Base-by-base conservation (phyloP, 2,113 vertebrate genomes). In the Otolemur garnettii region DNA sequence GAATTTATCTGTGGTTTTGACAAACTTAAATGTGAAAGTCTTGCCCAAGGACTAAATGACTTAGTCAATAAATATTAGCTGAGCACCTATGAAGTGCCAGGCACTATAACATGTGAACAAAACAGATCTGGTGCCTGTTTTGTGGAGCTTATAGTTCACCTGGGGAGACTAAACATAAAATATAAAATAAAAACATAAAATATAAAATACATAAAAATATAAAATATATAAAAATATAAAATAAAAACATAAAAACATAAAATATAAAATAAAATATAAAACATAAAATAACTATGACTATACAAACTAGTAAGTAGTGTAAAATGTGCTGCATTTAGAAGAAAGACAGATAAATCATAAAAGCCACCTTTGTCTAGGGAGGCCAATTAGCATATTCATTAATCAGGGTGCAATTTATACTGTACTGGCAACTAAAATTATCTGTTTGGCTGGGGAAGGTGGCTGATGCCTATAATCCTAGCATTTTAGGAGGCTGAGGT, bases 31-130 rank as follows among this genome's bases (percentile, higher is more conserved):
- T 35, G n/a, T 57, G 77, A 72, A 78, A 68, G 15, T 90, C 59
- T 77, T 87, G 42, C 24, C 55, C 77, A 87, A 90, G 71, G 72
- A 80, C 55, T 62, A 79, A 38, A 75, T 42, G 78, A 79, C 90
- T 60, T 26, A 94, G 28, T 91, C n/a, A 75, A 26, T 60, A 57
- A 72, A 91, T 55, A 94, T 50, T 78, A 92, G 92, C 66, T 12
- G 45, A 84, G 30, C 11, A 42, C 9, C 28, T 72, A 24, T 11
- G 10, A 88, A 59, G 26, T 81, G 57, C 30, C 59, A 84, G 91
- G 72, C 7, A 38, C 35, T 81, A 19, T 2, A 78, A 4, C 24
- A 15, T 33, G 24, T 72, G 50, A 91, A 75, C 66, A 75, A 69
- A 95, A 92, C 3, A 92, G 75, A 93, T 13, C 45, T 57, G 60